A percentile compares a stretch with the other conserved stretches of the same genome.
Evolutionary conservation across 37 sponge, comb jelly and placozoan species (phyloP).

Genomic region (Hormiphora californensis): DNA sequence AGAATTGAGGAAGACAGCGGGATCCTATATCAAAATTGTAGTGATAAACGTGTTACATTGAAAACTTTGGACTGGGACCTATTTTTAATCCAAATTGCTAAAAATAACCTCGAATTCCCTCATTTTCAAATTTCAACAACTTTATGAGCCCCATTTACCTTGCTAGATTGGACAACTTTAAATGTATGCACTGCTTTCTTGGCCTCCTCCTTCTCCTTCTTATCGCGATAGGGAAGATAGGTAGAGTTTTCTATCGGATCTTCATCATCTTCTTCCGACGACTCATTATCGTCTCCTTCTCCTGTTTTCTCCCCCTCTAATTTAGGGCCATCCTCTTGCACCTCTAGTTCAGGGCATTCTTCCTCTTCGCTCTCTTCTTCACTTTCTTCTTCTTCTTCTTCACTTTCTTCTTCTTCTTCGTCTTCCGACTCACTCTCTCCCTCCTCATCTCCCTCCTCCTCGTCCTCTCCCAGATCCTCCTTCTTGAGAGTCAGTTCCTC

Average conservation of each 20-base stretch:
- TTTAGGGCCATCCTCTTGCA: background rate
- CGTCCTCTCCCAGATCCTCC: background rate
- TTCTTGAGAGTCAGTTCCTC: constrained; percentile 56
- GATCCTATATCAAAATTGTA: background rate
- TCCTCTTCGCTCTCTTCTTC: background rate
- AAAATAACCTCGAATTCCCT: too few relatives aligned
- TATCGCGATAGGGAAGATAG: constrained; percentile 16
- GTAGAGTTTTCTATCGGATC: constrained; percentile 2
- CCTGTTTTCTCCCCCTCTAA: background rate
- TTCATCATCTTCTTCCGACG: background rate
- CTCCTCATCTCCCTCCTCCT: constrained; percentile 11
- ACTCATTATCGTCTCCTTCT: background rate
- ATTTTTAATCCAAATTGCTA: too few relatives aligned
- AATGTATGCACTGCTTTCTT: constrained; percentile 24
- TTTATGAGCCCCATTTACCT: too few relatives aligned
- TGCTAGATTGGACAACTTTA: background rate
- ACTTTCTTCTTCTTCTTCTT: background rate
- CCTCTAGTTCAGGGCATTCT: background rate
- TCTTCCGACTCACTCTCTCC: background rate
- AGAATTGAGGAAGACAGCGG: background rate
- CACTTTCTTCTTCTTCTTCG: constrained; percentile 21
- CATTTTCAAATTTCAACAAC: too few relatives aligned
- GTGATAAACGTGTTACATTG: too few relatives aligned
- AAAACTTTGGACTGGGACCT: too few relatives aligned
- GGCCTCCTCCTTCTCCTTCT: background rate